Evolutionary conservation across 2,888 invertebrate species (phyloP).

Genomic region (Eilema sororculum): DNA sequence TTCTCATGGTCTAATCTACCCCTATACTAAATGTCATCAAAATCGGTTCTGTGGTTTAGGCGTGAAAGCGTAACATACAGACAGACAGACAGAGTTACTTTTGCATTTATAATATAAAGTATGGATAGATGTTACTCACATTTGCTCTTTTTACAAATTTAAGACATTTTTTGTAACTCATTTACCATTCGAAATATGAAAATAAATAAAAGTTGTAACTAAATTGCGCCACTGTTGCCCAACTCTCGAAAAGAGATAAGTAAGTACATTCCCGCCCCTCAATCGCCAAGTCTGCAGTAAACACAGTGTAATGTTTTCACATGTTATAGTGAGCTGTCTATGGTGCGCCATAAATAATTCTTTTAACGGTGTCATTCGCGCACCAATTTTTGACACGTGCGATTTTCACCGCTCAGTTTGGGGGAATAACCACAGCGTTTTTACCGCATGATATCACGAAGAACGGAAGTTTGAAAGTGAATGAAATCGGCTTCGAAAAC

Average conservation of each 20-base stretch:
- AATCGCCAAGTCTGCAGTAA: constrained; percentile 1
- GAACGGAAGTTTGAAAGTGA: neutral
- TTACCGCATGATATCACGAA: neutral
- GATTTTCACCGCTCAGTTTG: constrained; percentile 30
- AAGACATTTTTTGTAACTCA: too few species aligned
- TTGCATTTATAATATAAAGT: too few species aligned
- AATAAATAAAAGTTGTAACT: too few species aligned
- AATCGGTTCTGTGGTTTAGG: too few species aligned
- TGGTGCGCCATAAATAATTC: constrained; percentile 64
- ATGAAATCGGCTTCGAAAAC: neutral
- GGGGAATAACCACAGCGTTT: constrained; percentile 2
- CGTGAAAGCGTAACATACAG: too few species aligned
- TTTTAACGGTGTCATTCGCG: constrained; percentile 67
- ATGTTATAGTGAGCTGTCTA: constrained; percentile 55
- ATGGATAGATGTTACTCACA: too few species aligned
- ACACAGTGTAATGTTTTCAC: constrained; percentile 16
- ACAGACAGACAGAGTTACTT: too few species aligned
- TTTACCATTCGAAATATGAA: too few species aligned
- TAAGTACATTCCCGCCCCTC: neutral
- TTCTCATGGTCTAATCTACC: too few species aligned
- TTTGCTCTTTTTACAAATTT: too few species aligned
- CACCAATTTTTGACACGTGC: constrained; percentile 43
- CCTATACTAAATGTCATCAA: too few species aligned
- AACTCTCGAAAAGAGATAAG: neutral
- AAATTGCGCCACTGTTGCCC: neutral